Evolutionary conservation across 2,888 invertebrate species (phyloP), one percentile per base, ranked within the genome.

Genomic region (Drosophila ochracea): DNA sequence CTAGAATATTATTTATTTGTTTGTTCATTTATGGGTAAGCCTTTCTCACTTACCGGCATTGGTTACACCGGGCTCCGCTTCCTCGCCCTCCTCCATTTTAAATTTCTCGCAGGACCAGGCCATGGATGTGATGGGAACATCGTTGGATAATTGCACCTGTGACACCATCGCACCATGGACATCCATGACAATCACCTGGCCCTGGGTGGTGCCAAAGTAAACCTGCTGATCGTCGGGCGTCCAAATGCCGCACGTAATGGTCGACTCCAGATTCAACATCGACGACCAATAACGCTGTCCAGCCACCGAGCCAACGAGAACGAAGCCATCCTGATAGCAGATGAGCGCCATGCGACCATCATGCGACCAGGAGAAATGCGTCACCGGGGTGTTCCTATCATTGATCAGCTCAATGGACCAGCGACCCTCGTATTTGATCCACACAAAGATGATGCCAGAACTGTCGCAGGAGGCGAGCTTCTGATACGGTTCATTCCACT

Each of bases 381-480:
- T 99, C 73, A 99, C 99, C 53, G 98, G 98, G 0, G 98, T 99
- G 92, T 97, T 99, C 52, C 99, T 95, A 94, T 99, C 99, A 94
- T 99, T 99, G 93, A 99, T 99, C 82, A 99, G 95, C 94, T 99
- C 99, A 90, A 99, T 99, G 84, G 98, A 98, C 99, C 99, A 99
- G 53, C 99, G 95, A 50, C 98, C 99, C 93, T 99, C 99, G 94
- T 99, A 99, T 93, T 99, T 99, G 91, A 99, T 99, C 99, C 99
- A 99, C 33, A 99, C 99, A 94, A 99, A 99, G 92, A 99, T 99
- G 68, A 99, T 98, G 2, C 99, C 99, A 3, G 98, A 97, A 91
- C 97, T 97, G 94, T 99, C 99, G 94, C 99, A 99, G 7, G 99
- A 98, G 9, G 99, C 99, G 84, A 99, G 94, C 94, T 99, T 99